These are phyloP conservation scores for Dolichomitus sp. DNA, from an alignment of 2,888 invertebrate species.

Conservation along the genomic window DNA sequence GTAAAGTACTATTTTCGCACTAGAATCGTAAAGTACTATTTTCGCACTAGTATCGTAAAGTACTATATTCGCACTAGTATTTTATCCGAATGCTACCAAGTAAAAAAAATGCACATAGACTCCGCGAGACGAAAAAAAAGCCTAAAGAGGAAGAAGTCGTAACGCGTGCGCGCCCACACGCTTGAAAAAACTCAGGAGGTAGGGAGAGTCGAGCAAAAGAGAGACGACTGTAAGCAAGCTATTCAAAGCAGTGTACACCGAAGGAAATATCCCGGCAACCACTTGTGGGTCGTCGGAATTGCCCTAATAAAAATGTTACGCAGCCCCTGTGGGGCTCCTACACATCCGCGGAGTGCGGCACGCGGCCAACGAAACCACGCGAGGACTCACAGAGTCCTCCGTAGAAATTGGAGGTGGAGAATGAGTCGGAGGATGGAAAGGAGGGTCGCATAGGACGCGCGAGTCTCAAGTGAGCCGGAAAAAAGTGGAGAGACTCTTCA, in stretches of 20 bases:
- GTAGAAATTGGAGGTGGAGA: conserved; percentile 54
- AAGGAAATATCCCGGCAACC: conserved; percentile 72
- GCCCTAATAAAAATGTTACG: conserved; percentile 84
- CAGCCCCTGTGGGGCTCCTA: conserved; percentile 68
- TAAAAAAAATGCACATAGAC: background rate
- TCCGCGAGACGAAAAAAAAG: background rate
- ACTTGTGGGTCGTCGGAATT: conserved; percentile 82
- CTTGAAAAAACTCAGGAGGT: conserved; percentile 16
- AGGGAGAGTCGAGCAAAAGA: conserved; percentile 14
- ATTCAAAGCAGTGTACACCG: conserved; percentile 65
- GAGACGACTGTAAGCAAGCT: conserved; percentile 50
- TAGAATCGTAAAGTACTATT: too few species aligned
- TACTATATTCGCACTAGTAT: too few species aligned
- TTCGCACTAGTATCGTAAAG: too few species aligned
- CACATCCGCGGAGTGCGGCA: conserved; percentile 33
- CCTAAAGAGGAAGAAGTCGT: conserved; percentile 28
- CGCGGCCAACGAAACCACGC: conserved; percentile 29
- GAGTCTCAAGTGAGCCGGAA: conserved; percentile 68
- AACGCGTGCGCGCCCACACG: conserved; percentile 36
- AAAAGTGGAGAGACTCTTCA: conserved; percentile 57
- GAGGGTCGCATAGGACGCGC: conserved; percentile 43
- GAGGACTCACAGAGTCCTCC: conserved; percentile 40
- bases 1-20: too few species aligned
- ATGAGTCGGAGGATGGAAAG: conserved; percentile 51
- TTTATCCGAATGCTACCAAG: background rate